Conservation (phyloP, 2,113 vertebrate species). For the Xiphophorus maculatus region DNA sequence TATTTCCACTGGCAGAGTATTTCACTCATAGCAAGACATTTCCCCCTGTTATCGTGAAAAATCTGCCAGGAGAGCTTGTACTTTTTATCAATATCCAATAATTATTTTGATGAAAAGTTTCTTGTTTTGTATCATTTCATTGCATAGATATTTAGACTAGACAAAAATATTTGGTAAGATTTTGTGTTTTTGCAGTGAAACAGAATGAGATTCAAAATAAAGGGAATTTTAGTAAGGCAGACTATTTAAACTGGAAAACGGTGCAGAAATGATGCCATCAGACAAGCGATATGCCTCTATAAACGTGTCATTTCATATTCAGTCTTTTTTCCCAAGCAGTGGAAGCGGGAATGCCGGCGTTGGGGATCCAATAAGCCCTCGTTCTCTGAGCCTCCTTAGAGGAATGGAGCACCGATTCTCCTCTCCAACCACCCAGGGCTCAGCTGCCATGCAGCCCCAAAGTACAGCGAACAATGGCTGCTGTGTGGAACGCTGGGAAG, state of each 20-base stretch:
- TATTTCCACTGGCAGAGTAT: no score
- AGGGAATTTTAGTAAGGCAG: background rate
- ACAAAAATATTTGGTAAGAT: no score
- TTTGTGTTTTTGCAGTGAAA: no score
- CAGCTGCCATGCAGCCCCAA: constrained; percentile 43
- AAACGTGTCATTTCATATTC: background rate
- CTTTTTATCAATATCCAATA: no score
- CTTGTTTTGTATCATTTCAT: no score
- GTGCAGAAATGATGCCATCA: background rate
- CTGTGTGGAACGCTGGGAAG: constrained; percentile 59
- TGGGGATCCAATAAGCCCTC: constrained; percentile 14
- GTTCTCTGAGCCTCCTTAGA: constrained; percentile 27
- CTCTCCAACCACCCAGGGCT: constrained; percentile 40
- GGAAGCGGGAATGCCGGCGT: background rate
- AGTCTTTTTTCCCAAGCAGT: background rate
- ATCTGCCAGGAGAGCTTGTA: no score
- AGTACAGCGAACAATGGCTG: constrained; percentile 64
- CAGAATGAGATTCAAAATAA: background rate
- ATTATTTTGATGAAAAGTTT: no score
- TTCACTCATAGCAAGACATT: no score
- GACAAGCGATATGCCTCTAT: background rate
- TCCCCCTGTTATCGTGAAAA: no score
- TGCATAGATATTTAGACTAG: no score
- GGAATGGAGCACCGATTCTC: constrained; percentile 15
- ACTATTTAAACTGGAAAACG: background rate